These are phyloP conservation scores for Acleris laterana DNA, from an alignment of 2,888 invertebrate species.

Conservation along the genomic window DNA sequence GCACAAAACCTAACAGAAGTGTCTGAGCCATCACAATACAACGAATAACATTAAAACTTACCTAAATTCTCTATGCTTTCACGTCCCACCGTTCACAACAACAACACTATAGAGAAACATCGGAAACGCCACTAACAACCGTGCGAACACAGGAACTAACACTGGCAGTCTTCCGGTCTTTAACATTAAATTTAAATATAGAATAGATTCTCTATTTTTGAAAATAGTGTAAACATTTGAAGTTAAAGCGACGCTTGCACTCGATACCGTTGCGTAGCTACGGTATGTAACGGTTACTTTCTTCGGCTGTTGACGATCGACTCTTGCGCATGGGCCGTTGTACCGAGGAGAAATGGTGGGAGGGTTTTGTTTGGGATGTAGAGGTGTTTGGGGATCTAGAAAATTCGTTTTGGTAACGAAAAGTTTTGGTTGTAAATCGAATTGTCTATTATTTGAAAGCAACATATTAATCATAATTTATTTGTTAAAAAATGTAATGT, in stretches of 20 bases:
- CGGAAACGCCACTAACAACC: conserved; percentile 11
- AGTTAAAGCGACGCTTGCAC: background rate
- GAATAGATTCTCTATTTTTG: background rate
- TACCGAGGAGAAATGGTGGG: conserved; percentile 60
- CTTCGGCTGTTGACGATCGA: conserved; percentile 56
- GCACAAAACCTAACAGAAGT: no score
- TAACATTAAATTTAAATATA: no score
- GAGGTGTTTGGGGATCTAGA: background rate
- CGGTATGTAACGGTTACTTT: conserved; percentile 59
- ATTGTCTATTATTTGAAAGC: no score
- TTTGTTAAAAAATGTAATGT: no score
- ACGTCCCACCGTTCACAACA: conserved; percentile 28
- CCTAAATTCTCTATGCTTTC: conserved; percentile 43
- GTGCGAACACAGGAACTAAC: conserved; percentile 11
- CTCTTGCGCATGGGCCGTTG: conserved; percentile 59
- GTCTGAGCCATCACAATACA: conserved; percentile 5
- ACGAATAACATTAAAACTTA: conserved; percentile 28
- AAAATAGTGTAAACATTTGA: background rate
- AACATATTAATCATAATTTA: no score
- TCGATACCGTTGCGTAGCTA: conserved; percentile 18
- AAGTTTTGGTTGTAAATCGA: background rate
- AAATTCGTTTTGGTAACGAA: background rate
- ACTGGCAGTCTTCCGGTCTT: background rate
- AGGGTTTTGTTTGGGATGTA: conserved; percentile 38
- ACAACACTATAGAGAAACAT: conserved; percentile 18